These are phyloP conservation scores for Archegozetes longisetosus DNA, from an alignment of 1,140 invertebrate genomes.

Conservation along the genomic window DNA sequence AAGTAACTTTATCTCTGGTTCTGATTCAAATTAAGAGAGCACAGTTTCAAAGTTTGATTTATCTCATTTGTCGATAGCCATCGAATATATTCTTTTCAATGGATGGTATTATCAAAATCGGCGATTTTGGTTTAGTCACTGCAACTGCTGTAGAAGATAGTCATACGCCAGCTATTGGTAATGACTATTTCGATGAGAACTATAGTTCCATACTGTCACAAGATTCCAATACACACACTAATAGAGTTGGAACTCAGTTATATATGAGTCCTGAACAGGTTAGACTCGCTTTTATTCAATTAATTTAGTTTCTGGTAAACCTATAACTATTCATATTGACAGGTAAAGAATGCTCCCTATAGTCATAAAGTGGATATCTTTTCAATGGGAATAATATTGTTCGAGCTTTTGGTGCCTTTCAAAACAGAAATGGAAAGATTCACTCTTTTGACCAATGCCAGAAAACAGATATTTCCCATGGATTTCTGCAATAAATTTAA, in stretches of 20 bases:
- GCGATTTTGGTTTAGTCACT: conserved; percentile 90
- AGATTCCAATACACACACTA: conserved; percentile 38
- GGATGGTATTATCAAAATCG: conserved; percentile 79
- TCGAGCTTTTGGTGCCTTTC: conserved; percentile 78
- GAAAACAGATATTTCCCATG: conserved; percentile 9
- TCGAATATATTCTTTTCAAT: conserved; percentile 89
- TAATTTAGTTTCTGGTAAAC: neutral
- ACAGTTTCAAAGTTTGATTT: neutral
- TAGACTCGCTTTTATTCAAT: conserved; percentile 9
- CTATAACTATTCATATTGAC: conserved; percentile 21
- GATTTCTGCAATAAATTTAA: conserved; percentile 14
- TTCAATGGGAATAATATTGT: conserved; percentile 80
- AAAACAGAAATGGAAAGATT: conserved; percentile 74
- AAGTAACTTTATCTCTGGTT: conserved; percentile 21
- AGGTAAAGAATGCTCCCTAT: conserved; percentile 52
- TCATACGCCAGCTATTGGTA: conserved; percentile 18
- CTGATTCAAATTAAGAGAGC: neutral
- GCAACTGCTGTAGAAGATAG: conserved; percentile 48
- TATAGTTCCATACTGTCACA: neutral
- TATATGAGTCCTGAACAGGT: conserved; percentile 97
- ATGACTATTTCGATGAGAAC: neutral
- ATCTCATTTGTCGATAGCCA: conserved; percentile 40
- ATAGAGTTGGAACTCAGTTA: conserved; percentile 64
- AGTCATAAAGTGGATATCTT: conserved; percentile 94
- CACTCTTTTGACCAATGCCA: conserved; percentile 18